Base-by-base conservation (phyloP, 2,113 vertebrate genomes). In the Formicarius rufipectus region DNA sequence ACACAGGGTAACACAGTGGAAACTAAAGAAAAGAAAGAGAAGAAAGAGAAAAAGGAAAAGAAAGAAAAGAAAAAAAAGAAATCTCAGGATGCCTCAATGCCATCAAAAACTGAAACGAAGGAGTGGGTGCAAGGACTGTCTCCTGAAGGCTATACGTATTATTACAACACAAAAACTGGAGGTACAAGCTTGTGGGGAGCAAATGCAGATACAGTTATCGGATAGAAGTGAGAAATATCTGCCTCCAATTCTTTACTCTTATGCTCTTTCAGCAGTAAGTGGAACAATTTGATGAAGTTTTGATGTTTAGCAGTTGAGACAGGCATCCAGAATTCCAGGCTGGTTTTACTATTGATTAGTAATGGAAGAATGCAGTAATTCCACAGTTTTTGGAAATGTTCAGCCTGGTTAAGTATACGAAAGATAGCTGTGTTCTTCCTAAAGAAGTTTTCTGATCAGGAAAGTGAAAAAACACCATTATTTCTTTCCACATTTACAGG, bases 111-210 rank as follows among this genome's bases (percentile, higher is more conserved):
- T 45, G 94, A 84, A 82, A 84, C 56, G 0, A 98, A 97, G 77
- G 96, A 97, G 79, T 98, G 98, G 98, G 96, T 98, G 67, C 97
- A 97, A 95, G 98, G 98, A 37, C 42, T 97, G 67, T 98, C 98
- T 52, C 96, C 98, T 0, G 98, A 98, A 52, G 98, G 98, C 84
- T 97, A 98, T 58, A 97, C 88, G 3, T 98, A 98, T 39, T 98
- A 98, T 84, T 98, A 98, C 55, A 97, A 98, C 80, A 97, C 97
- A 55, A 95, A 78, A 93, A 98, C 98, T 69, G 98, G 98, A 98
- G 98, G 98, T 98, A 97, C 87, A 92, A 93, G 45, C 45, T 69
- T 73, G 40, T 50, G 35, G 67, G 76, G 33, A 84, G 35, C 39
- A 86, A 59, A 78, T 59, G 31, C 45, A 74, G 53, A 53, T 63